Conservation (phyloP, 2,113 vertebrate genomes). For the Vombatus ursinus region DNA sequence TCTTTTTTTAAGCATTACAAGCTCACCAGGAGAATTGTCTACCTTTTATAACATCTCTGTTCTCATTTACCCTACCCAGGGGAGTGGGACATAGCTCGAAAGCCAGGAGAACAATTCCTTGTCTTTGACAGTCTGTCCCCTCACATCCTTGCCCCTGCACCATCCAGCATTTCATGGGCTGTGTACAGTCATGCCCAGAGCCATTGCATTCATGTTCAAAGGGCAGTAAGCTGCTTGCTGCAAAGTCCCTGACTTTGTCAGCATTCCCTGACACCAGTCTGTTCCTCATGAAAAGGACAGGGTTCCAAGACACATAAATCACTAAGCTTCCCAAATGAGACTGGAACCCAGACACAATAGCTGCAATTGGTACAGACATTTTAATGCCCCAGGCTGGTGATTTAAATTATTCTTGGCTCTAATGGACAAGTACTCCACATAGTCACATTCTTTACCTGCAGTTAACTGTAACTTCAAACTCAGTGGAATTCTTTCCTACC, state of each 20-base stretch:
- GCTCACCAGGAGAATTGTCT: background rate
- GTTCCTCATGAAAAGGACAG: background rate
- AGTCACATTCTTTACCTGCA: constrained; percentile 77
- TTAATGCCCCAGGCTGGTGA: constrained; percentile 67
- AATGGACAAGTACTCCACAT: constrained; percentile 52
- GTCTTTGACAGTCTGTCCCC: background rate
- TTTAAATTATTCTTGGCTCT: constrained; percentile 76
- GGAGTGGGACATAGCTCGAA: background rate
- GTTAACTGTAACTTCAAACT: constrained; percentile 76
- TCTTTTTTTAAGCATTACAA: background rate
- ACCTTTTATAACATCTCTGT: background rate
- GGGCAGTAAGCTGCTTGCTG: background rate
- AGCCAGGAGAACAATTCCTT: background rate
- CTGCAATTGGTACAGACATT: constrained; percentile 68
- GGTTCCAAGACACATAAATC: constrained; percentile 69
- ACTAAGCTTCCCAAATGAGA: constrained; percentile 58
- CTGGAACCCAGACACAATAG: constrained; percentile 69
- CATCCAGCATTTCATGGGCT: background rate
- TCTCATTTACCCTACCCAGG: background rate
- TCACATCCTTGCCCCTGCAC: background rate
- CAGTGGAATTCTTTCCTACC: constrained; percentile 78
- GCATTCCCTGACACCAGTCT: constrained; percentile 1
- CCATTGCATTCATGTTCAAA: background rate
- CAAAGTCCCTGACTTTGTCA: background rate
- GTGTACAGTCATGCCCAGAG: background rate